A percentile compares a stretch with the other conserved stretches of the same genome.
Evolutionary conservation across 2,113 vertebrate species (phyloP).

Genomic region (Ranitomeya variabilis): DNA sequence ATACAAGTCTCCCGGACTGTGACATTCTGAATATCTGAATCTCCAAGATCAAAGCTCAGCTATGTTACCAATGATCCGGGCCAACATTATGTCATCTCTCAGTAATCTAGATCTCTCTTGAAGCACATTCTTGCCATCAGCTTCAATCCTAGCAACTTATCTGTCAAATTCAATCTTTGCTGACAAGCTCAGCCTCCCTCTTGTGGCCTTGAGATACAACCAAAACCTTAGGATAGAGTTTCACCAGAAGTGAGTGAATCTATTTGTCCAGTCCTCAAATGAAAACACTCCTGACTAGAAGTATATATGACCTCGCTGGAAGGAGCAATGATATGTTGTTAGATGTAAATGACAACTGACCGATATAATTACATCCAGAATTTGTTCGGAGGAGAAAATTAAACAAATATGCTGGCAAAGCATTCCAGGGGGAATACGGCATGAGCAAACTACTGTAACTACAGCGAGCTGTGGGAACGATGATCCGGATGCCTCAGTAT

Average conservation of each 20-base stretch:
- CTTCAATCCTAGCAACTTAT: conserved; percentile 47
- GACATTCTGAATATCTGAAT: conserved; percentile 30
- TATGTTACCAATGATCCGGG: conserved; percentile 26
- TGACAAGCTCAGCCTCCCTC: conserved; percentile 48
- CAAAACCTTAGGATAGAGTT: conserved; percentile 49
- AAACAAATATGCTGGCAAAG: background rate
- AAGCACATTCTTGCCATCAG: conserved; percentile 51
- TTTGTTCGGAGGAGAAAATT: conserved; percentile 2
- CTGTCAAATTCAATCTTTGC: conserved; percentile 53
- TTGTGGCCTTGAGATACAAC: conserved; percentile 40
- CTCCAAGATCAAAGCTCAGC: conserved; percentile 26
- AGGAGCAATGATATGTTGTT: conserved; percentile 10
- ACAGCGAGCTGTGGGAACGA: background rate
- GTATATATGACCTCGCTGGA: background rate
- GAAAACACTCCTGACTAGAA: background rate
- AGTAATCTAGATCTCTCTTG: conserved; percentile 41
- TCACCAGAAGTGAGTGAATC: conserved; percentile 39
- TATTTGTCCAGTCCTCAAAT: conserved; percentile 27
- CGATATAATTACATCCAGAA: conserved; percentile 3
- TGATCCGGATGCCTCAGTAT: background rate
- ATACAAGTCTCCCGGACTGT: conserved; percentile 18
- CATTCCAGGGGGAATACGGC: background rate
- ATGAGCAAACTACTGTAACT: conserved; percentile 16
- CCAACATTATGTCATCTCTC: conserved; percentile 45
- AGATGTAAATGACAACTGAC: conserved; percentile 6